Evolutionary conservation across 2,888 invertebrate species (phyloP).

Genomic region (Cecidostiba fungosa): DNA sequence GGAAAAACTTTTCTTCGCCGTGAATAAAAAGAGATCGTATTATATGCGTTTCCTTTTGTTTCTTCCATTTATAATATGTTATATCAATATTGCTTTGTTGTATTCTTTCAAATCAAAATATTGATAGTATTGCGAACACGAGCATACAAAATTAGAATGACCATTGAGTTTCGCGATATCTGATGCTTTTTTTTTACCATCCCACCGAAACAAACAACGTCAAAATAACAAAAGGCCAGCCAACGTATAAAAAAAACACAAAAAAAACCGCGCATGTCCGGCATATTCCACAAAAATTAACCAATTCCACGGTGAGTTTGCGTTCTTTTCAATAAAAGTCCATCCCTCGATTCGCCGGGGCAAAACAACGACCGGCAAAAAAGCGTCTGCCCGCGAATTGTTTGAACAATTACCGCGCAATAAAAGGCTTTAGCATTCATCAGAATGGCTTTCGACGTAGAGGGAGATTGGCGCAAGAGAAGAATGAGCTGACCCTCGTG

Average conservation of each 20-base stretch:
- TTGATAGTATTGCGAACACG: background rate
- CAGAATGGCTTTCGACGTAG: constrained; percentile 22
- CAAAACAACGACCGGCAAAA: background rate
- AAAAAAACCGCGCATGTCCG: background rate
- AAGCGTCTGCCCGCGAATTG: background rate
- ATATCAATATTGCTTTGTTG: background rate
- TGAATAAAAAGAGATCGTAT: background rate
- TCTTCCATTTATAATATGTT: too few relatives aligned
- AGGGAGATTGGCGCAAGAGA: constrained; percentile 16
- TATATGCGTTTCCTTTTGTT: too few relatives aligned
- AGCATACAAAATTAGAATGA: background rate
- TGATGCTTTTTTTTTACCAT: background rate
- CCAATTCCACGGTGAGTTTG: background rate
- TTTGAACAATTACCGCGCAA: constrained; percentile 16
- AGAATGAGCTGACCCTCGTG: constrained; percentile 25
- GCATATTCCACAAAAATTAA: background rate
- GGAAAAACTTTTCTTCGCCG: constrained; percentile 39
- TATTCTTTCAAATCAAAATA: background rate
- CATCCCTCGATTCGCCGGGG: background rate
- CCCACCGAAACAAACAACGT: background rate
- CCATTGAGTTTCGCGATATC: background rate
- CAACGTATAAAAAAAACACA: background rate
- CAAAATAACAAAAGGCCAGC: background rate
- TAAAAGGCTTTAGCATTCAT: constrained; percentile 37
- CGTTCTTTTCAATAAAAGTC: background rate